These are phyloP conservation scores for Yponomeuta cagnagella DNA, from an alignment of 2,888 invertebrate species.

Conservation along the genomic window DNA sequence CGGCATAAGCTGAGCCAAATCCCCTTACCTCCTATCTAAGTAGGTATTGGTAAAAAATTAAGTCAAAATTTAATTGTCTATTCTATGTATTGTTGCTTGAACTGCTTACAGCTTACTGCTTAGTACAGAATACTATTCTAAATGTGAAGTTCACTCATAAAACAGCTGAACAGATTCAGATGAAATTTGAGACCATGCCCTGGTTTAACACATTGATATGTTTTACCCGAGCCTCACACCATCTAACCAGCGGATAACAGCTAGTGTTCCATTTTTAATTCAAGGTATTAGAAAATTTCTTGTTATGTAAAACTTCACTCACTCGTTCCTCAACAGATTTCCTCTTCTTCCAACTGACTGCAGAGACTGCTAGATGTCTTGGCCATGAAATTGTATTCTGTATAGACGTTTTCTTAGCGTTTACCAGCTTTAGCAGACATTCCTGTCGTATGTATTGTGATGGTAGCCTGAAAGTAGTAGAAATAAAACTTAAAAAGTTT, in stretches of 20 bases:
- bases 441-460: slow-evolving; percentile 38
- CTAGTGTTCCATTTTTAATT: no score
- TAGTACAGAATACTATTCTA: no score
- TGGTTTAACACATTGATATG: background rate
- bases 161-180: no score
- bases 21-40: background rate
- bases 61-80: background rate
- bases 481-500: background rate
- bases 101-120: background rate
- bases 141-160: no score
- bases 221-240: background rate
- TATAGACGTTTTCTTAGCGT: slow-evolving; percentile 25
- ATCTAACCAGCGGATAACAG: background rate
- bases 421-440: slow-evolving; percentile 27
- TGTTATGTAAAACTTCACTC: slow-evolving; percentile 21
- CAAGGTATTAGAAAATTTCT: background rate
- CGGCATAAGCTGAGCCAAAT: no score
- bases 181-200: background rate
- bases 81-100: background rate
- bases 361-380: slow-evolving; percentile 46
- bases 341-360: slow-evolving; percentile 71
- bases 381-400: slow-evolving; percentile 26
- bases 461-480: slow-evolving; percentile 41
- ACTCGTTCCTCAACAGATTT: slow-evolving; percentile 80
- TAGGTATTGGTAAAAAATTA: background rate